These are phyloP conservation scores for Pangasius macronema DNA, from an alignment of 2,797 vertebrate species.

Conservation along the genomic window DNA sequence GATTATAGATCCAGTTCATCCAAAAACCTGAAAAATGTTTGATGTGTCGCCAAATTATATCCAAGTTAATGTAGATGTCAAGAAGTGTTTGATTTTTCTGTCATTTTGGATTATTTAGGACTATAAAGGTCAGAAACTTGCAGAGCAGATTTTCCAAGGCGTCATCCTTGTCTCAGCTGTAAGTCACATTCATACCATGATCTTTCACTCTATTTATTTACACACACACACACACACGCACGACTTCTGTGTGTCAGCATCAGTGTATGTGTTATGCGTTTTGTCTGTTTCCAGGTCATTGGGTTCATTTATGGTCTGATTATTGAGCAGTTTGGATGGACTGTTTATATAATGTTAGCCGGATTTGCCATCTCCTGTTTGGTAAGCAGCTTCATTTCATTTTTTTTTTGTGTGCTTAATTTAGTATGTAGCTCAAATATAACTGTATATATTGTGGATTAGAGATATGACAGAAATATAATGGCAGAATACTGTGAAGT, in stretches of 20 bases:
- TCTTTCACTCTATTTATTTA: not conserved
- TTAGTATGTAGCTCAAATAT: not conserved
- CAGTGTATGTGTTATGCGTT: not conserved
- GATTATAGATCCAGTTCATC: not conserved
- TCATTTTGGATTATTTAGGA: slow-evolving; percentile 73
- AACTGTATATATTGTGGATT: not conserved
- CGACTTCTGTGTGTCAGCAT: slow-evolving; percentile 26
- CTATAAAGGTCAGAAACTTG: slow-evolving; percentile 97
- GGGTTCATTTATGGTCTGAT: slow-evolving; percentile 92
- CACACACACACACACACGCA: too few species aligned
- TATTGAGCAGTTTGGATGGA: slow-evolving; percentile 96
- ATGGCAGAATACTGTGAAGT: not conserved
- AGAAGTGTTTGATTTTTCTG: not conserved
- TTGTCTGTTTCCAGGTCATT: slow-evolving; percentile 76
- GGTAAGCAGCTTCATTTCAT: slow-evolving; percentile 74
- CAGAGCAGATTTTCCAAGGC: slow-evolving; percentile 97
- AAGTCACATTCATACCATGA: slow-evolving; percentile 61
- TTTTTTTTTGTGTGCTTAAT: not conserved
- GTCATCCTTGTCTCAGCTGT: slow-evolving; percentile 95
- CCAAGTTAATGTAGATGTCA: not conserved
- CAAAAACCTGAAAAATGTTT: not conserved
- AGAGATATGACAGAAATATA: not conserved
- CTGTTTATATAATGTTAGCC: slow-evolving; percentile 92
- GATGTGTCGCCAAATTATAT: not conserved
- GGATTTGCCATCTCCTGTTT: slow-evolving; percentile 92